Base-by-base conservation (phyloP, 2,888 invertebrate genomes). In the Latrodectus hesperus region DNA sequence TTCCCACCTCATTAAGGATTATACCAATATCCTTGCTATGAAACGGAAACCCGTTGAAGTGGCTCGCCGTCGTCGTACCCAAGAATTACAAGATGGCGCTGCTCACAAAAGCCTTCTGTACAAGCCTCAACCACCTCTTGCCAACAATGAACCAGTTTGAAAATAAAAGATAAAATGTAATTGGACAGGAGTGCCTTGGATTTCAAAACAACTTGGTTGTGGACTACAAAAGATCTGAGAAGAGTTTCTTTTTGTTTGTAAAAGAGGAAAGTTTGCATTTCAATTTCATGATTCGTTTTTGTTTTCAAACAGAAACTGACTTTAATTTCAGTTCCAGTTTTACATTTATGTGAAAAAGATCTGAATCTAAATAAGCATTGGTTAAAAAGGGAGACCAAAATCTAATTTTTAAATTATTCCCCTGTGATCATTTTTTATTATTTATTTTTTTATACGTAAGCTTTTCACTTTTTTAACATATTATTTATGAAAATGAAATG, bases 1-100 rank as follows among this genome's bases (percentile, higher is more conserved):
- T 92, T 96, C 97, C 85, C 97, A 96, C 85, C 94, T 98, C 89
- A 97, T 98, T 91, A 95, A 96, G 92, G 98, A 98, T 93, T 98
- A 98, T 93, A 95, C 95, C 90, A 95, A 95, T 92, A 95, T 95
- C 9, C 92, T 95, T 75, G 89, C 89, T 17, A 90, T 88, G 9
- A 89, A 90, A 73, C 53, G 83, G 64, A 87, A 84, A 17, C 88
- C 88, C 16, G 83, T 88, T 5, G 88, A 88, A 83, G 88, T 88
- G 9, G 87, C 88, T 10, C 49, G 88, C 14, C 70, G 89, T 10
- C 64, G 88, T 60, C 52, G 84, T 72, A 84, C 89, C 5, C 87
- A 87, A 38, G 89, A 89, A 60, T 52, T 89, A n/a, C 75, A 82
- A 14, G 80, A 82, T 22, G 71, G n/a, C 5, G 64, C 88, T 16